Conservation (phyloP, 2,888 invertebrate species). For the Germaria angustata region DNA sequence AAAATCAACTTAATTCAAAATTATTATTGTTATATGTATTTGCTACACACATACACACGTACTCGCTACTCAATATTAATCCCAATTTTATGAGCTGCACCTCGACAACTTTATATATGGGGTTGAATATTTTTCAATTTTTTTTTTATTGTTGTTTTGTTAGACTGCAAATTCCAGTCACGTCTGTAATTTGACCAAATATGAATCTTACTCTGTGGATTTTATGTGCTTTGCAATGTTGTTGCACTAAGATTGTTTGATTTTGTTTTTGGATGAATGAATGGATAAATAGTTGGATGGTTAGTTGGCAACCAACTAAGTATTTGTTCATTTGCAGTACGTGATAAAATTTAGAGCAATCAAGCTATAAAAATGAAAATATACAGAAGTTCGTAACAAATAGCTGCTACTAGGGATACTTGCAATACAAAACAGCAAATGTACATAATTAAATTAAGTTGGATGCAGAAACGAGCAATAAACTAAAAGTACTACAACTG, state of each 20-base stretch:
- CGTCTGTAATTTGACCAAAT: conserved; percentile 53
- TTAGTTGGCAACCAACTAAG: conserved; percentile 56
- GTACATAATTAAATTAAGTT: conserved; percentile 43
- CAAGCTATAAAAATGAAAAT: not conserved
- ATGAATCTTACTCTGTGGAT: conserved; percentile 33
- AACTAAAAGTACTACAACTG: not conserved
- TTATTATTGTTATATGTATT: too few species aligned
- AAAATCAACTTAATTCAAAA: too few species aligned
- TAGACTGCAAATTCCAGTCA: conserved; percentile 25
- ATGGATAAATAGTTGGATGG: conserved; percentile 28
- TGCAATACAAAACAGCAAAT: not conserved
- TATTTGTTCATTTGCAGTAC: conserved; percentile 53
- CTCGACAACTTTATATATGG: too few species aligned
- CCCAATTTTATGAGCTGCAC: too few species aligned
- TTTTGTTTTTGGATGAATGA: conserved; percentile 36
- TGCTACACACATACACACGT: too few species aligned
- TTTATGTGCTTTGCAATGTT: conserved; percentile 17
- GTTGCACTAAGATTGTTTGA: conserved; percentile 36
- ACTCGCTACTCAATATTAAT: too few species aligned
- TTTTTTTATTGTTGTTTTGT: not conserved
- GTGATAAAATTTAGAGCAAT: conserved; percentile 50
- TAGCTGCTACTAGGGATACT: not conserved
- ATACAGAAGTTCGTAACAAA: not conserved
- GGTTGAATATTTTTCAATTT: not conserved
- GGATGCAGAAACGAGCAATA: not conserved